A percentile compares a stretch with the other conserved stretches of the same genome.
Conservation (phyloP, 2,797 vertebrate genomes). For the Epinephelus malabaricus region DNA sequence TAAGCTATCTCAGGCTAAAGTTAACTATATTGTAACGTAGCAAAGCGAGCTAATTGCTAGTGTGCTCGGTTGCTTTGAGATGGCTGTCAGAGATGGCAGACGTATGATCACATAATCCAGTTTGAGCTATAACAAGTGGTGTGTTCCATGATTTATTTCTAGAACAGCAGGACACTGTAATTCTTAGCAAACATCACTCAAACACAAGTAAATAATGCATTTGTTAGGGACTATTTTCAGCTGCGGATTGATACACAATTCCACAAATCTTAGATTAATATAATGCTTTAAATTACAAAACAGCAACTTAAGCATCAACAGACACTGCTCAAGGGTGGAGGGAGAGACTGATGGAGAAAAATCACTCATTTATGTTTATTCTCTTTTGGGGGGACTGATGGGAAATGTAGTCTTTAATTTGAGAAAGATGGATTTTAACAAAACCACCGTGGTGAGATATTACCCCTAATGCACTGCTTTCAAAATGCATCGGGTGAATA, state of each 20-base stretch:
- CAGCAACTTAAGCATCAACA: not conserved
- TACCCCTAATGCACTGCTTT: constrained; percentile 1
- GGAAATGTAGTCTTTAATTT: constrained; percentile 20
- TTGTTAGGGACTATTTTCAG: not conserved
- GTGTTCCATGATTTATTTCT: too few relatives aligned
- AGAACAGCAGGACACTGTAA: not conserved
- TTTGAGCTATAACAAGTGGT: too few relatives aligned
- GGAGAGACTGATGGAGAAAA: not conserved
- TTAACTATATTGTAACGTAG: too few relatives aligned
- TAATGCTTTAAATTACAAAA: not conserved
- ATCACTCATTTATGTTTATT: constrained; percentile 4
- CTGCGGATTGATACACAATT: not conserved
- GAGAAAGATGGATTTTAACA: not conserved
- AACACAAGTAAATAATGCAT: not conserved
- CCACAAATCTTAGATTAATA: not conserved
- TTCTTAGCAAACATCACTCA: not conserved
- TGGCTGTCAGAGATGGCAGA: too few relatives aligned
- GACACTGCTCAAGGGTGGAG: not conserved
- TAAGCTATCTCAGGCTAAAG: too few relatives aligned
- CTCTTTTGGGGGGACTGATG: not conserved
- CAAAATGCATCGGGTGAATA: not conserved
- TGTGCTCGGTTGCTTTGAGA: too few relatives aligned
- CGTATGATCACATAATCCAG: too few relatives aligned
- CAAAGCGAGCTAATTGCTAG: too few relatives aligned
- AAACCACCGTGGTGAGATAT: not conserved